A percentile compares a stretch with the other conserved stretches of the same genome.
Evolutionary conservation across 2,113 vertebrate genomes (phyloP).

Genomic region (Gobiocypris rarus): DNA sequence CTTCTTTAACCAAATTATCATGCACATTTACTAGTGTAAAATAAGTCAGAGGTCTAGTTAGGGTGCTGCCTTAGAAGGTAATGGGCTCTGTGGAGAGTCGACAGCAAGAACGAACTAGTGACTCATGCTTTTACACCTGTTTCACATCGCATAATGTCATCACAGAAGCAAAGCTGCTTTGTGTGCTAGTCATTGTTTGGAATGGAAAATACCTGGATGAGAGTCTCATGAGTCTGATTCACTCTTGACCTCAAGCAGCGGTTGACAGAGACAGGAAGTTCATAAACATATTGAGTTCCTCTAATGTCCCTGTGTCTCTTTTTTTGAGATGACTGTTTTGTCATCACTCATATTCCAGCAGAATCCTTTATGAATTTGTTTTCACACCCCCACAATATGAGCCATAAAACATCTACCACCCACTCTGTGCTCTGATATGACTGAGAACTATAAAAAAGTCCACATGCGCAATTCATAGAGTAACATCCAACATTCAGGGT

Average conservation of each 20-base stretch:
- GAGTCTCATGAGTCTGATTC: slow-evolving; percentile 9
- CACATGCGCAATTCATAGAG: neutral
- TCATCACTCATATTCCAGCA: slow-evolving; percentile 10
- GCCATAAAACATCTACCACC: neutral
- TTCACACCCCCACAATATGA: neutral
- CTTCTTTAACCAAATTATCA: no score
- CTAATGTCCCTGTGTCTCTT: slow-evolving; percentile 7
- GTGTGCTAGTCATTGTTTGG: neutral
- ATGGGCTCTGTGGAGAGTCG: neutral
- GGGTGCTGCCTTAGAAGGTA: neutral
- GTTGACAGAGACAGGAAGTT: neutral
- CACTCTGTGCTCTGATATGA: neutral
- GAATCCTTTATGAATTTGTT: slow-evolving; percentile 8
- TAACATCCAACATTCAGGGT: neutral
- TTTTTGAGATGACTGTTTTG: slow-evolving; percentile 36
- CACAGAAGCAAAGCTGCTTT: neutral
- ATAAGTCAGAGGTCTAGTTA: neutral
- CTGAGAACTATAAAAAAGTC: neutral
- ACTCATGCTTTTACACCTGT: neutral
- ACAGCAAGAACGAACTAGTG: neutral
- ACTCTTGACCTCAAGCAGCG: neutral
- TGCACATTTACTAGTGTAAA: no score
- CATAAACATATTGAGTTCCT: neutral
- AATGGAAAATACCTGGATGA: slow-evolving; percentile 9
- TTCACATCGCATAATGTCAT: neutral